Evolutionary conservation across 2,888 invertebrate species (phyloP).

Genomic region (Melanchra persicariae): DNA sequence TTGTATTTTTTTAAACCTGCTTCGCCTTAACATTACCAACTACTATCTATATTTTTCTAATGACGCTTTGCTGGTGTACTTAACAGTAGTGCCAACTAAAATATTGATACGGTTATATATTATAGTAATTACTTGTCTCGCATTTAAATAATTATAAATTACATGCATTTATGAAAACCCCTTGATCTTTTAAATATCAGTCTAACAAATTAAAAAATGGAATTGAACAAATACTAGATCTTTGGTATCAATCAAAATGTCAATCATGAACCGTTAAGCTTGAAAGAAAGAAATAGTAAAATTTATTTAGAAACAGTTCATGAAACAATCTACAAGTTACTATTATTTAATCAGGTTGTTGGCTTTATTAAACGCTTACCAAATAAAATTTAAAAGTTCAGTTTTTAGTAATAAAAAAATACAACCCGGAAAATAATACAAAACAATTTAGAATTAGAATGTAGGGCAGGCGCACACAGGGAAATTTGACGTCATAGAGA

Average conservation of each 20-base stretch:
- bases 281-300: not conserved
- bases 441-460: slow-evolving; percentile 42
- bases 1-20: not conserved
- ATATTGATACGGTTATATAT: slow-evolving; percentile 12
- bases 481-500: slow-evolving; percentile 63
- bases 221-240: slow-evolving; percentile 5
- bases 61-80: not conserved
- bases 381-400: not conserved
- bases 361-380: not conserved
- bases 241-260: slow-evolving; percentile 1
- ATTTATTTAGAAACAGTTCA: not conserved
- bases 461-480: slow-evolving; percentile 43
- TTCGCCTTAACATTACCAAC: not conserved
- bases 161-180: slow-evolving; percentile 9
- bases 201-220: not conserved
- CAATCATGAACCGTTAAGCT: not conserved
- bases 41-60: not conserved
- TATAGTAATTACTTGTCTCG: not conserved
- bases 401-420: not conserved
- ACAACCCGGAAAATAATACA: not conserved
- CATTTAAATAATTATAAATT: slow-evolving; percentile 1
- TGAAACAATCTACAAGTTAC: not conserved
- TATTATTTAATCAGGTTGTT: not conserved
- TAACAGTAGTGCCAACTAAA: not conserved
- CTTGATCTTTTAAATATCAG: slow-evolving; percentile 3